A percentile compares a stretch with the other conserved stretches of the same genome.
These are phyloP conservation scores for Tachina grossa DNA, from an alignment of 2,888 invertebrate genomes.

Conservation along the genomic window DNA sequence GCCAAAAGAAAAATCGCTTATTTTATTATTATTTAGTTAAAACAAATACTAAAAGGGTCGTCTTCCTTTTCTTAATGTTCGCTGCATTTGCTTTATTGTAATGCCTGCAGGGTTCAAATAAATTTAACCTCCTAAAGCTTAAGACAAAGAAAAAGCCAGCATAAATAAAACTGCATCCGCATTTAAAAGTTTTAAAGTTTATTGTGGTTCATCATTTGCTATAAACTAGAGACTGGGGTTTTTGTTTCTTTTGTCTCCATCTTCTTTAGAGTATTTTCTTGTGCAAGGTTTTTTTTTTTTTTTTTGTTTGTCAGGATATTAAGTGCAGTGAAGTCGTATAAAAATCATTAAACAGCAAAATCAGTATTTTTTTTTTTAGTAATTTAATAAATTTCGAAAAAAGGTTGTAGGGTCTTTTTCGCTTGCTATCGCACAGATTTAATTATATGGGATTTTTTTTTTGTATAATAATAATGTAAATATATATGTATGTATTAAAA, in stretches of 20 bases:
- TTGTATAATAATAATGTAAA: conserved; percentile 6
- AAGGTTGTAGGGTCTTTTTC: conserved; percentile 35
- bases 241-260: not conserved
- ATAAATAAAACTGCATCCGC: conserved; percentile 43
- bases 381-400: conserved; percentile 41
- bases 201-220: conserved; percentile 16
- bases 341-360: conserved; percentile 32
- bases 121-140: conserved; percentile 41
- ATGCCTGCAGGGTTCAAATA: conserved; percentile 56
- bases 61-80: conserved; percentile 49
- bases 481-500: not conserved
- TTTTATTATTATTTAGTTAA: conserved; percentile 35
- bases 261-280: not conserved
- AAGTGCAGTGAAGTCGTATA: conserved; percentile 12
- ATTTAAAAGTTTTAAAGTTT: conserved; percentile 46
- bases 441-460: conserved; percentile 38
- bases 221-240: not conserved
- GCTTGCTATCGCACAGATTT: conserved; percentile 14
- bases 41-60: conserved; percentile 51
- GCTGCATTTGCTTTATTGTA: conserved; percentile 12
- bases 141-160: conserved; percentile 9
- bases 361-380: conserved; percentile 25
- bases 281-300: not conserved
- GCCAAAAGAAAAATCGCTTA: conserved; percentile 32
- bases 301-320: conserved; percentile 21